Conservation (phyloP, 1,140 invertebrate species). For the Heliothis virescens region DNA sequence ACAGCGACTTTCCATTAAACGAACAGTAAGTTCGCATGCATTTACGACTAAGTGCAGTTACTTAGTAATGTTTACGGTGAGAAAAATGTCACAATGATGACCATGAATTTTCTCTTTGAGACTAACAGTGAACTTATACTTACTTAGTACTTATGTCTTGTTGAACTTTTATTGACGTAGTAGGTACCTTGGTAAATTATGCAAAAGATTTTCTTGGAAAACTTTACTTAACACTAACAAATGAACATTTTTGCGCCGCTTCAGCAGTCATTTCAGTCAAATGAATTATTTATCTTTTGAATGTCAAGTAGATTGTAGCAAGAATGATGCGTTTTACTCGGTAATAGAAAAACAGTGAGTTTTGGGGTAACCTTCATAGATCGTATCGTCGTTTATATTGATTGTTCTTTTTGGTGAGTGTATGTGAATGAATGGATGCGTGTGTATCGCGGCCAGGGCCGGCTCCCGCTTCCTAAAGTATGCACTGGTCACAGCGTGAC, state of each 20-base stretch:
- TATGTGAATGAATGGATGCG: slow-evolving; percentile 50
- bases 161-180: too few relatives aligned
- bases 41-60: background rate
- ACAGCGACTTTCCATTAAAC: background rate
- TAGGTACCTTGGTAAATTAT: too few relatives aligned
- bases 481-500: slow-evolving; percentile 38
- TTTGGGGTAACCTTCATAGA: background rate
- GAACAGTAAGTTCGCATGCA: background rate
- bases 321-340: too few relatives aligned
- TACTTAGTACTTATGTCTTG: too few relatives aligned
- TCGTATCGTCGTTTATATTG: slow-evolving; percentile 13
- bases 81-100: too few relatives aligned
- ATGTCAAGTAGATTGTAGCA: too few relatives aligned
- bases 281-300: too few relatives aligned
- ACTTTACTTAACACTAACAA: too few relatives aligned
- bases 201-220: background rate
- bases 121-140: background rate
- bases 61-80: too few relatives aligned
- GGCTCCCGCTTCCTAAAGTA: slow-evolving; percentile 40
- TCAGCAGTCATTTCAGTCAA: too few relatives aligned
- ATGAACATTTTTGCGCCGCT: too few relatives aligned
- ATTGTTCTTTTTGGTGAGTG: slow-evolving; percentile 46
- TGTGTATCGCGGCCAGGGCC: slow-evolving; percentile 52
- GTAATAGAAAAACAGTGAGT: background rate
- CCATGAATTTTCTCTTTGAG: background rate